Conservation (phyloP, 2,888 invertebrate species). For the Synanthedon formicaeformis region DNA sequence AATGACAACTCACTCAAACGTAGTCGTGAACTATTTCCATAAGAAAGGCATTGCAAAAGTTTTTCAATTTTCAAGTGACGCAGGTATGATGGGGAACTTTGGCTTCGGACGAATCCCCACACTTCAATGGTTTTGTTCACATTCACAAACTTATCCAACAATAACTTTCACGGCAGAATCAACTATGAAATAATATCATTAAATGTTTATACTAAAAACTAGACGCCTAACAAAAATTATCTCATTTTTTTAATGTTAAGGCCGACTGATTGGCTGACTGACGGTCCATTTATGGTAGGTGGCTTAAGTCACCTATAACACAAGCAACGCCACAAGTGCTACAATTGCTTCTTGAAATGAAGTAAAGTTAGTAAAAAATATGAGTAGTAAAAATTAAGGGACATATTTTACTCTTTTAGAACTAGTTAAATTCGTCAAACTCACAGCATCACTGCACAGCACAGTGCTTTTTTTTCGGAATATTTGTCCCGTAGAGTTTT, state of each 20-base stretch:
- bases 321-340: no score
- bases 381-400: no score
- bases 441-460: no score
- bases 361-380: no score
- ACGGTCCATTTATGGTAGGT: no score
- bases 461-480: no score
- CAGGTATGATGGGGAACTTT: constrained; percentile 66
- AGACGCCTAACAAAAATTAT: background rate
- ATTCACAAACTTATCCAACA: constrained; percentile 3
- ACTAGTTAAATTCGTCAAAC: no score
- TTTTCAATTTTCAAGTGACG: constrained; percentile 70
- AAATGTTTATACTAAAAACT: background rate
- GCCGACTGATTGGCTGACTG: no score
- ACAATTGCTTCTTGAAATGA: background rate
- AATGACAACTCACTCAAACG: constrained; percentile 66
- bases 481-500: no score
- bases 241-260: no score
- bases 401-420: no score
- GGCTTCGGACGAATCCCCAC: constrained; percentile 41
- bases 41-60: constrained; percentile 67
- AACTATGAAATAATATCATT: background rate
- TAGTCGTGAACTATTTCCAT: constrained; percentile 67
- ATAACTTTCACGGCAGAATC: background rate
- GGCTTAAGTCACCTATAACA: no score
- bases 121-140: constrained; percentile 5